Base-by-base conservation (phyloP, 2,888 invertebrate genomes). In the Rhopalosiphum nymphaeae region DNA sequence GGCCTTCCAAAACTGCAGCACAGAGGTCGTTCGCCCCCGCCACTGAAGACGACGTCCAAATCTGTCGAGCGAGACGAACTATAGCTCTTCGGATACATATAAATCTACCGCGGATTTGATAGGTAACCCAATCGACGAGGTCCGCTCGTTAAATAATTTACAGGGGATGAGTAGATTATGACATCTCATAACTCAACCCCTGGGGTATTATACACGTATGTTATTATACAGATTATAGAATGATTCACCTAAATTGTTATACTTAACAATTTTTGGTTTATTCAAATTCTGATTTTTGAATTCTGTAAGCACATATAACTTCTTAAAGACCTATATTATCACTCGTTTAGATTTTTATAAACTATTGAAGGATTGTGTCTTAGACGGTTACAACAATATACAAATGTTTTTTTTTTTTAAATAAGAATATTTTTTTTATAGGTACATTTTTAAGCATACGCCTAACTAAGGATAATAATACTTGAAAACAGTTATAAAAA, bases 1-100 rank as follows among this genome's bases (percentile, higher is more conserved):
- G 90, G 85, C 90, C 90, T 90, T 46, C 90, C 85, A 90, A 93
- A 93, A 93, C 92, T 26, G 92, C 49, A 78, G 44, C 49, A 57
- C 44, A 85, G 90, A 93, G 93, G 93, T 93, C 93, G 89, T 93
- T 93, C 93, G 93, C 93, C 93, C 93, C 89, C 93, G 89, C 84
- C 67, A 89, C 93, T 25, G 21, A 78, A 78, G 36, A 78, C 36
- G 78, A 78, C 36, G 78, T 78, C 78, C 78, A 36, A 78, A 61
- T 46, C 87, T 85, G 90, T 85, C 93, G 93, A 93, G 78, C 93
- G 93, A 93, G 61, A 93, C 93, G 93, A 61, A 57, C 57, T 36
- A 29, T 42, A 9, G 10, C 25, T 25, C 25, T 7, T 36, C n/a
- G 2, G 36, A 16, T 67, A 42, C 26, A 44, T 26, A 44, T 46